A percentile compares a stretch with the other conserved stretches of the same genome.
phyloP scores from a whole-genome alignment of 2,888 invertebrate species.

The Yponomeuta sedellus region DNA sequence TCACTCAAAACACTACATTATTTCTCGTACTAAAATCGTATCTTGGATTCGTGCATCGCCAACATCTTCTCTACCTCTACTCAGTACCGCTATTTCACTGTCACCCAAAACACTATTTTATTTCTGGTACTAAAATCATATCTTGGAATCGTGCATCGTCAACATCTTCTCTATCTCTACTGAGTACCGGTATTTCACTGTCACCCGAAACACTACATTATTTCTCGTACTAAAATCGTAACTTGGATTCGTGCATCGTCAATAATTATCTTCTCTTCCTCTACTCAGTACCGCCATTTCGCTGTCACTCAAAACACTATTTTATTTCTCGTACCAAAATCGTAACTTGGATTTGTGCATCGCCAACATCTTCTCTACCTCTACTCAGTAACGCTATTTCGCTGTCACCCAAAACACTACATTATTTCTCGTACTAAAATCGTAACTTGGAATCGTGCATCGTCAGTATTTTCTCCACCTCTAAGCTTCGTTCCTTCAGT shows the following conservation, averaged over 20 bases:
- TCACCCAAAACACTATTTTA: no score
- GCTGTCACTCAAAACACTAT: slow-evolving; percentile 40
- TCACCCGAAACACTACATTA: no score
- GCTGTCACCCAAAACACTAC: slow-evolving; percentile 40
- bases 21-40: slow-evolving; percentile 3
- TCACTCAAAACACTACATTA: slow-evolving; percentile 39
- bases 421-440: slow-evolving; percentile 41
- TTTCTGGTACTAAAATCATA: not conserved
- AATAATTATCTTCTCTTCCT: slow-evolving; percentile 82
- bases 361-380: slow-evolving; percentile 81
- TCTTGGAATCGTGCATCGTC: no score
- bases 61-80: no score
- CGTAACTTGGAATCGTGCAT: slow-evolving; percentile 62
- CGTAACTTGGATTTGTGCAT: slow-evolving; percentile 61
- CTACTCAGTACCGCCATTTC: slow-evolving; percentile 59
- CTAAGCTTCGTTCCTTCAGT: slow-evolving; percentile 73
- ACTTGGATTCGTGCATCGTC: slow-evolving; percentile 63
- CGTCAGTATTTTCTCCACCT: slow-evolving; percentile 81
- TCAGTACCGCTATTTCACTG: no score
- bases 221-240: slow-evolving; percentile 39
- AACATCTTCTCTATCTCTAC: no score
- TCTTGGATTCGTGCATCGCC: no score
- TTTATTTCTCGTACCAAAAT: slow-evolving; percentile 41
- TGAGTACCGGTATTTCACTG: no score
- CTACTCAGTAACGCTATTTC: slow-evolving; percentile 60